Conservation (phyloP, 2,797 vertebrate genomes). For the Serranus cabrilla region DNA sequence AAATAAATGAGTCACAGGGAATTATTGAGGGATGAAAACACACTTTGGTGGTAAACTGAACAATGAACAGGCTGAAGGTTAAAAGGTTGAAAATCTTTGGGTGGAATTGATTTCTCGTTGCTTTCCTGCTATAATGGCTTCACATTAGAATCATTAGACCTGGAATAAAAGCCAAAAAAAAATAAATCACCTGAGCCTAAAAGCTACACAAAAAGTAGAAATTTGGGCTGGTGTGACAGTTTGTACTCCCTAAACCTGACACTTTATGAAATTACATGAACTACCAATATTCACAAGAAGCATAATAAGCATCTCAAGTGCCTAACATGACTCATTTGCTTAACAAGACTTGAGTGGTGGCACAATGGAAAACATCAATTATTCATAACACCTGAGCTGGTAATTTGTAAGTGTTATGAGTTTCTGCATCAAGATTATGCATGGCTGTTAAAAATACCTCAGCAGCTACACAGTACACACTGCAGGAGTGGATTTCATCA, state of each 20-base stretch:
- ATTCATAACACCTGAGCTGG: conserved; percentile 53
- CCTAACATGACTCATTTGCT: conserved; percentile 45
- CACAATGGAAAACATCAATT: conserved; percentile 55
- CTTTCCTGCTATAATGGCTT: not conserved
- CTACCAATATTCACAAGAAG: conserved; percentile 33
- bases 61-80: not conserved
- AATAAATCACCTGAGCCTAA: not conserved
- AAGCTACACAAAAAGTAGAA: not conserved
- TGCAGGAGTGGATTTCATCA: conserved; percentile 83
- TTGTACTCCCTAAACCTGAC: not conserved
- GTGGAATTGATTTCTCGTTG: not conserved
- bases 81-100: not conserved
- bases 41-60: not conserved
- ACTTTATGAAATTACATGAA: conserved; percentile 42
- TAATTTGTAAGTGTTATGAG: conserved; percentile 51
- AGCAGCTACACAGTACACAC: conserved; percentile 42
- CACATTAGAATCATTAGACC: not conserved
- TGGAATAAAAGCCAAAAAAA: not conserved
- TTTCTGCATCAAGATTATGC: conserved; percentile 63
- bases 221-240: not conserved
- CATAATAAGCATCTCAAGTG: conserved; percentile 28
- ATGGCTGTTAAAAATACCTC: conserved; percentile 59
- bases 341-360: conserved; percentile 48
- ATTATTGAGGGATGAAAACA: not conserved
- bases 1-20: not conserved